Base-by-base conservation (phyloP, 2,113 vertebrate genomes). In the Dicaeum eximium region DNA sequence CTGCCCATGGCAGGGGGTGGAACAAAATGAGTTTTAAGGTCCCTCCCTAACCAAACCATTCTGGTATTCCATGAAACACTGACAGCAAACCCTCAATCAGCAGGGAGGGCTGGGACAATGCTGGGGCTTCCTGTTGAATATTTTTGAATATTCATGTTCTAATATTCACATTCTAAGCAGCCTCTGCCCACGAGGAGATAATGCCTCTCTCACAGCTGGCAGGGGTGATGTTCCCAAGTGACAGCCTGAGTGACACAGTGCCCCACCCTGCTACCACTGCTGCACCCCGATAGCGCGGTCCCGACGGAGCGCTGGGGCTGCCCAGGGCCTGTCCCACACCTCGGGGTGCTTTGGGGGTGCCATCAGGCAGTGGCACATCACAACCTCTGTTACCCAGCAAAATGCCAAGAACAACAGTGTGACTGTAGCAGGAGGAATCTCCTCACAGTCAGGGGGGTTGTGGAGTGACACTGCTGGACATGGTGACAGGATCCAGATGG, bases 391-490 rank as follows among this genome's bases (percentile, higher is more conserved):
- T 8, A 64, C 3, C 71, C 74, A 45, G 58, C 5, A 2, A 37
- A 47, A 22, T 0, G 2, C 38, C 17, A 0, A 13, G 17, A 48
- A 54, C 12, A 13, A 35, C 7, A 38, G 18, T 2, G 12, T 5
- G 38, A 6, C 15, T 7, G 47, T 0, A 15, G 42, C 16, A 73
- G 72, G 47, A 18, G 12, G 38, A 65, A 25, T 21, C 45, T 61
- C 7, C 10, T 37, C 56, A 10, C 13, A 9, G 13, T 22, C 64
- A 10, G 37, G 64, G 25, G 51, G 37, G 25, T 6, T 35, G 71
- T 12, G 80, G 45, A 48, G 33, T 13, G 23, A 22, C 37, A 24
- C 1, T 0, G 0, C 72, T 30, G 57, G 4, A 16, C 54, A 5
- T 0, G 0, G 61, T 4, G 33, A 33, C 23, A 57, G 20, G 10